Percentiles rank a stretch among this genome's conserved stretches.
Evolutionary conservation across 2,888 invertebrate species (phyloP).

Genomic region (Cataglyphis albicans): DNA sequence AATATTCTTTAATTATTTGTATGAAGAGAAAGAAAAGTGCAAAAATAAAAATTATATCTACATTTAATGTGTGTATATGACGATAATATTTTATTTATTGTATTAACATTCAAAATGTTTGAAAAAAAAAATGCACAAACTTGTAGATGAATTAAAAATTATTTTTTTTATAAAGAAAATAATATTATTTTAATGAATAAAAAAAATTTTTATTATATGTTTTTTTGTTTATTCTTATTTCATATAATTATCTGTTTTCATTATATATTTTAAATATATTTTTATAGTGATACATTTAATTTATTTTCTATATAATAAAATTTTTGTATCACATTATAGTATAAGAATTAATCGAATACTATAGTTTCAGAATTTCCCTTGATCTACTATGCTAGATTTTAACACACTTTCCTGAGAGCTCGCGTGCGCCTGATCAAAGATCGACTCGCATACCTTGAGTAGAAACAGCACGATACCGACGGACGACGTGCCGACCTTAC

Average conservation of each 20-base stretch:
- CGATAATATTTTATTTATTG: background rate
- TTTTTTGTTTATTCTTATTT: background rate
- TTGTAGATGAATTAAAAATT: background rate
- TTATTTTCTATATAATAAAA: constrained; percentile 8
- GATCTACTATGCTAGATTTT: constrained; percentile 24
- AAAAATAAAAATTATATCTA: constrained; percentile 1
- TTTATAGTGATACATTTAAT: background rate
- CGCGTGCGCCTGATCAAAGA: constrained; percentile 57
- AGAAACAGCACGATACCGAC: constrained; percentile 64
- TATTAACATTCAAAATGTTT: background rate
- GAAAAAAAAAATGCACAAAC: background rate
- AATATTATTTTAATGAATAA: background rate
- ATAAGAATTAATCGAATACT: background rate
- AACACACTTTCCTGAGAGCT: constrained; percentile 43
- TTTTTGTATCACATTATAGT: background rate
- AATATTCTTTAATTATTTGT: background rate
- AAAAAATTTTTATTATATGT: background rate
- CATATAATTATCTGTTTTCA: background rate
- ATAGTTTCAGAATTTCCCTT: constrained; percentile 10
- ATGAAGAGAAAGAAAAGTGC: background rate
- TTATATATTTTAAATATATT: background rate
- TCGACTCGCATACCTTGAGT: constrained; percentile 61
- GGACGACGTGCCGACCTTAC: constrained; percentile 65
- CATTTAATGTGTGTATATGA: background rate
- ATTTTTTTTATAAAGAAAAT: background rate